These are phyloP conservation scores for Nannobrachium achirus DNA, from an alignment of 2,113 vertebrate species.

Conservation along the genomic window DNA sequence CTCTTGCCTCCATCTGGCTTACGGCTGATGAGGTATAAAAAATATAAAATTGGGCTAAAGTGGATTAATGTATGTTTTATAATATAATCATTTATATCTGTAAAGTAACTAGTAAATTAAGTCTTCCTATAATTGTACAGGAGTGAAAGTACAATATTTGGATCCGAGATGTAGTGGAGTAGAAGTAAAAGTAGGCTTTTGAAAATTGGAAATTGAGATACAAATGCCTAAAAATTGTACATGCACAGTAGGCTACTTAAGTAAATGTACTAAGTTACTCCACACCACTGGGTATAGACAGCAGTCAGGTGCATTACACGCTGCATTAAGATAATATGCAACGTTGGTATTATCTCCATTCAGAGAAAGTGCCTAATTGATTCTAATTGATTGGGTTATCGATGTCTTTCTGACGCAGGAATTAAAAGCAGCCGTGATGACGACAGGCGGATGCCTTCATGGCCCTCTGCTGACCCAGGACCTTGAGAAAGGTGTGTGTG, in stretches of 20 bases:
- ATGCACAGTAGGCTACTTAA: no score
- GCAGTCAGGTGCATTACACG: conserved; percentile 69
- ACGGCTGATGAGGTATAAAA: neutral
- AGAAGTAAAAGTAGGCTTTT: conserved; percentile 35
- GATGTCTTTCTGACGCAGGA: conserved; percentile 68
- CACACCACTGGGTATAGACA: conserved; percentile 68
- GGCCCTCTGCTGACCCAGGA: conserved; percentile 37
- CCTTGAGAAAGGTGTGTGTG: neutral
- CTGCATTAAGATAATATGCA: conserved; percentile 77
- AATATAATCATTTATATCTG: no score
- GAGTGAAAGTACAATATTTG: no score
- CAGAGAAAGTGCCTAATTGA: conserved; percentile 71
- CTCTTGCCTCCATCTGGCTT: neutral
- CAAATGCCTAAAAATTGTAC: no score
- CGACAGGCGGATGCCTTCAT: conserved; percentile 37
- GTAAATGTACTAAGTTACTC: no score
- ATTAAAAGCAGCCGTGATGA: conserved; percentile 63
- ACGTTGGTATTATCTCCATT: conserved; percentile 74
- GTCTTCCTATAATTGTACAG: no score
- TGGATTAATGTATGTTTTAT: no score
- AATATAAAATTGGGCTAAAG: no score
- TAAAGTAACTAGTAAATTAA: no score
- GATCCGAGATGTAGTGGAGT: no score
- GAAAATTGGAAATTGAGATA: no score
- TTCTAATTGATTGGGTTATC: conserved; percentile 81